These are phyloP conservation scores for Sander vitreus DNA, from an alignment of 2,113 vertebrate species.

Conservation along the genomic window DNA sequence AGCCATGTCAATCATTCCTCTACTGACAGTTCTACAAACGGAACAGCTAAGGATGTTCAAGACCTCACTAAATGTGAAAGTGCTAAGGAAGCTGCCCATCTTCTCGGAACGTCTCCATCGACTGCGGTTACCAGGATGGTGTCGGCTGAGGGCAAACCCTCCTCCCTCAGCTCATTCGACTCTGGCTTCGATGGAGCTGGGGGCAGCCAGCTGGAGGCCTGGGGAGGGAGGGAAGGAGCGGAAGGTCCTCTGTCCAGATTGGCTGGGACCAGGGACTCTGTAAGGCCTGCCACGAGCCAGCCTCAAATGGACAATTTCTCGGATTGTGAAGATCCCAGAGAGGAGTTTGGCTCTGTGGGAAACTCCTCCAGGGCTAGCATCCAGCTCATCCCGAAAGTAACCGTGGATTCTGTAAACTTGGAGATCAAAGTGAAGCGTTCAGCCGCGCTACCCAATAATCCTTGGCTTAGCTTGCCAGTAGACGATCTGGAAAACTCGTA, in stretches of 20 bases:
- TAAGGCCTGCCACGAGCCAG: neutral
- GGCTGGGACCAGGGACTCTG: constrained; percentile 16
- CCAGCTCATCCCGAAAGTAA: constrained; percentile 70
- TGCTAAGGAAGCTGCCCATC: neutral
- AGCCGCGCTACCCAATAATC: constrained; percentile 70
- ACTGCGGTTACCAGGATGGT: neutral
- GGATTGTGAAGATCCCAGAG: constrained; percentile 40
- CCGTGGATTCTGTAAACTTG: constrained; percentile 69
- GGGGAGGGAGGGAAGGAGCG: constrained; percentile 34
- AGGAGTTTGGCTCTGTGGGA: constrained; percentile 30
- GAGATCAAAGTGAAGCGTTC: constrained; percentile 79
- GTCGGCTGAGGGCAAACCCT: constrained; percentile 37
- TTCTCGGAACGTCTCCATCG: neutral
- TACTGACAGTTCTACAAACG: neutral
- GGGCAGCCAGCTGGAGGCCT: constrained; percentile 58
- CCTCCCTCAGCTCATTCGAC: constrained; percentile 80
- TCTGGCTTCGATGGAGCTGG: constrained; percentile 80
- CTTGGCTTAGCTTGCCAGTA: constrained; percentile 82
- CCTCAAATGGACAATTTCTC: constrained; percentile 48
- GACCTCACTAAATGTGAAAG: neutral
- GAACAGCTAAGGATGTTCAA: neutral
- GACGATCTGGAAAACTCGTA: constrained; percentile 80
- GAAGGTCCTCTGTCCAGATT: constrained; percentile 24
- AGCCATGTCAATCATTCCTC: neutral
- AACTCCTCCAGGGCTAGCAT: constrained; percentile 60